phyloP scores from a whole-genome alignment of 2,113 vertebrate genomes.

The Beaufortia kweichowensis region DNA sequence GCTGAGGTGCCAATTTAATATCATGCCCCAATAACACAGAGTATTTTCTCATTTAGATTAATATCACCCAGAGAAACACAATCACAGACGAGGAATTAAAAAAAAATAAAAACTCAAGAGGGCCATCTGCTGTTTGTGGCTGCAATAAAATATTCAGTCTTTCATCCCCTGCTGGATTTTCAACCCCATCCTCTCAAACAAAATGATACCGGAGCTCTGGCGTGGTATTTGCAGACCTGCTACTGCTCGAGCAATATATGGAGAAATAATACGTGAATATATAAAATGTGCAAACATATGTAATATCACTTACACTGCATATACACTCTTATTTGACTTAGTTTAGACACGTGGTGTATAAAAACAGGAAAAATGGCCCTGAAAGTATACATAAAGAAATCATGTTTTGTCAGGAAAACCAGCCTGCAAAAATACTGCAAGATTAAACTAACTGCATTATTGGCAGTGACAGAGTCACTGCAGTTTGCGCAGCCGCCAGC shows the following conservation, averaged over 20 bases:
- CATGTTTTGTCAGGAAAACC: not conserved
- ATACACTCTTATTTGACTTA: not conserved
- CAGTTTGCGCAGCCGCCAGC: conserved; percentile 74
- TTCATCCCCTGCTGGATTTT: conserved; percentile 18
- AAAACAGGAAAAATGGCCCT: not conserved
- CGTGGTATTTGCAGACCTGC: not conserved
- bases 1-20: conserved; percentile 38
- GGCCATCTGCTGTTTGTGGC: conserved; percentile 95
- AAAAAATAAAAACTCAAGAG: conserved; percentile 90
- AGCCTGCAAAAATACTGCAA: not conserved
- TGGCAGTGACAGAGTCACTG: conserved; percentile 52
- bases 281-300: not conserved
- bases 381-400: not conserved
- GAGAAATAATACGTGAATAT: not conserved
- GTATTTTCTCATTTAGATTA: conserved; percentile 53
- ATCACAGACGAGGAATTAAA: conserved; percentile 64
- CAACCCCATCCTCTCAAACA: not conserved
- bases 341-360: not conserved
- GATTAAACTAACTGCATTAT: not conserved
- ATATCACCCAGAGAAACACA: conserved; percentile 46
- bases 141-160: conserved; percentile 76
- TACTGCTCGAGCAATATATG: not conserved
- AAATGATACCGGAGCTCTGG: not conserved
- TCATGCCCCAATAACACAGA: conserved; percentile 36
- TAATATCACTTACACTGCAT: not conserved